Base-by-base conservation (phyloP, 2,113 vertebrate species). In the Chiloscyllium plagiosum region DNA sequence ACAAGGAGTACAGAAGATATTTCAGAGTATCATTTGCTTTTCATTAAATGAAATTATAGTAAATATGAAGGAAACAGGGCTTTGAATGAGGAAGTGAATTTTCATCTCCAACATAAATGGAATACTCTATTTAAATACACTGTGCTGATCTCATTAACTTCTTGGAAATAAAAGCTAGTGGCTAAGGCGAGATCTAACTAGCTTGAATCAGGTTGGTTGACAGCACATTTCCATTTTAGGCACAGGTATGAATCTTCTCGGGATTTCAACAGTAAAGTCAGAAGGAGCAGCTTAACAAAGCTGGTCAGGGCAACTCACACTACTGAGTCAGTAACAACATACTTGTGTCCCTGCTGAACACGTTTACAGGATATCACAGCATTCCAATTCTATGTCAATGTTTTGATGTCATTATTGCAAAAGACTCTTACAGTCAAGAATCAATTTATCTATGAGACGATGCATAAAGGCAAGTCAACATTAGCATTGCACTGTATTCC, bases 1-100 rank as follows among this genome's bases (percentile, higher is more conserved):
- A 93, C 22, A 33, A 19, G n/a, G 61, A 68, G 61, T 3, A 61
- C 33, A 66, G 61, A 66, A 66, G 61, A 2, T 68, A n/a, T 22
- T 93, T 68, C 89, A 93, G 61, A 37, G 61, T 56, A 89, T 92
- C 56, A n/a, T 61, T 61, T 92, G 52, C 29, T 65, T 92, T 92
- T 92, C 4, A 92, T 93, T 68, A n/a, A 19, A 93, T 93, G n/a
- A 66, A 17, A 19, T n/a, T 37, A 42, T 20, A 7, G 15, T n/a
- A 92, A 92, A 92, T 92, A n/a, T 20, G 65, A 92, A 92, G 89
- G 17, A 33, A 52, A 26, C 52, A 90, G 52, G 24, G 24, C 29
- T 90, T 52, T 33, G 52, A 90, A 61, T 92, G 61, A 7, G 61
- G 89, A 93, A 66, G 61, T 93, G 89, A 93, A 93, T 93, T 66